Evolutionary conservation across 2,797 vertebrate genomes (phyloP).

Genomic region (Kryptopterus vitreolus): DNA sequence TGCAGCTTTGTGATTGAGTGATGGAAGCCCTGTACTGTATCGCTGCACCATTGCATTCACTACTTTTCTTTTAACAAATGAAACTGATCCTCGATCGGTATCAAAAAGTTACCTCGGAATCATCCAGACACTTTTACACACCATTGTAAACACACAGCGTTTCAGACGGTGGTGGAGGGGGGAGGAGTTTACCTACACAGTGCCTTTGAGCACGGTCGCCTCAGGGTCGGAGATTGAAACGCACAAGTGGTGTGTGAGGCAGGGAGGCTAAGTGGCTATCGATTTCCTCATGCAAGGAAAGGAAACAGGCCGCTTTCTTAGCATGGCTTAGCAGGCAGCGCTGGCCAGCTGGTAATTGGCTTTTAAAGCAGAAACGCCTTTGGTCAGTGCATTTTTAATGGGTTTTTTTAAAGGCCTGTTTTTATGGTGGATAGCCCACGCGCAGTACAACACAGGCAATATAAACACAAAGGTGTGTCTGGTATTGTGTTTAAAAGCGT

Average conservation of each 20-base stretch:
- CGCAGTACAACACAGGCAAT: not conserved
- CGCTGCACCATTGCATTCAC: not conserved
- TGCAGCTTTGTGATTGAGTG: not conserved
- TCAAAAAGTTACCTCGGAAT: not conserved
- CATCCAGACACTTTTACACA: not conserved
- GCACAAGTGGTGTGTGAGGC: constrained; percentile 40
- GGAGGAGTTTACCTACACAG: not conserved
- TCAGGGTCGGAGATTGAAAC: constrained; percentile 23
- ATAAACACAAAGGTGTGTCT: not conserved
- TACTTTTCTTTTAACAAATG: not conserved
- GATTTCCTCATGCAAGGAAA: constrained; percentile 51
- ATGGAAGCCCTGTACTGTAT: not conserved
- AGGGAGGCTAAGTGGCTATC: constrained; percentile 55
- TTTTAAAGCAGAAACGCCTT: constrained; percentile 58
- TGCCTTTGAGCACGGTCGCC: not conserved
- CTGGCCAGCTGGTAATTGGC: constrained; percentile 56
- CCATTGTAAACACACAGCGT: not conserved
- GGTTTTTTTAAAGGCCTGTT: not conserved
- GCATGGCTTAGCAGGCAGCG: constrained; percentile 34
- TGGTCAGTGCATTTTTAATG: constrained; percentile 56
- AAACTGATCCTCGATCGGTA: not conserved
- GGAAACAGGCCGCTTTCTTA: constrained; percentile 43
- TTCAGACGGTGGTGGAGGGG: not conserved
- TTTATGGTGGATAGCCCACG: constrained; percentile 17
- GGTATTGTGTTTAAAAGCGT: not conserved